A percentile compares a stretch with the other conserved stretches of the same genome.
Conservation (phyloP, 2,113 vertebrate species). For the Varanus salvator region DNA sequence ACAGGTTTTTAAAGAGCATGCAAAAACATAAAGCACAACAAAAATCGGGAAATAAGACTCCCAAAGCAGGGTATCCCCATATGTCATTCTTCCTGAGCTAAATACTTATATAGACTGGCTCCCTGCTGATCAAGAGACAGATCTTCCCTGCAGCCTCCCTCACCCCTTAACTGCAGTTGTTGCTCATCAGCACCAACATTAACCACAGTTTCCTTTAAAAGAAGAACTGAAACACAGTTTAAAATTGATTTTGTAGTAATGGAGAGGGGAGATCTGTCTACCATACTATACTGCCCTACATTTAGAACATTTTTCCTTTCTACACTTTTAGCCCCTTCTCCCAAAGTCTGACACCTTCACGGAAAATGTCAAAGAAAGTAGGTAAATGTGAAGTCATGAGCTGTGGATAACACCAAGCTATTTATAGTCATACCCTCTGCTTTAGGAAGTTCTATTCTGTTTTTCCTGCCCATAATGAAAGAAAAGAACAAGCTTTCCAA, state of each 20-base stretch:
- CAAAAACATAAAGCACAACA: neutral
- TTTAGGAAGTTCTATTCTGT: neutral
- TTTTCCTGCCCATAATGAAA: neutral
- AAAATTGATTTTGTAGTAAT: neutral
- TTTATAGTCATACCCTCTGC: neutral
- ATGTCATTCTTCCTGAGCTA: neutral
- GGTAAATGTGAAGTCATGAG: neutral
- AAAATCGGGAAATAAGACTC: neutral
- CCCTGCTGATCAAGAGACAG: neutral
- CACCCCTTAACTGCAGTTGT: no score
- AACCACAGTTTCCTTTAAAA: neutral
- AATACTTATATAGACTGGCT: neutral
- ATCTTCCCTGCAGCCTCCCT: no score
- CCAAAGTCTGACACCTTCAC: neutral
- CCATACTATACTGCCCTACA: neutral
- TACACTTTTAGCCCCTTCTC: neutral
- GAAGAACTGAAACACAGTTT: neutral
- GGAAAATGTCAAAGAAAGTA: neutral
- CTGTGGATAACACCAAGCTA: neutral
- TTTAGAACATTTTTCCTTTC: neutral
- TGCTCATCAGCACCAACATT: neutral
- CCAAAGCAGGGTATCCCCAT: neutral
- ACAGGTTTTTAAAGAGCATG: neutral
- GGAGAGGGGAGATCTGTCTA: no score
- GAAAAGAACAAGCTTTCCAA: neutral